Conservation (phyloP, 1,140 invertebrate genomes). For the Neodiprion virginianus region DNA sequence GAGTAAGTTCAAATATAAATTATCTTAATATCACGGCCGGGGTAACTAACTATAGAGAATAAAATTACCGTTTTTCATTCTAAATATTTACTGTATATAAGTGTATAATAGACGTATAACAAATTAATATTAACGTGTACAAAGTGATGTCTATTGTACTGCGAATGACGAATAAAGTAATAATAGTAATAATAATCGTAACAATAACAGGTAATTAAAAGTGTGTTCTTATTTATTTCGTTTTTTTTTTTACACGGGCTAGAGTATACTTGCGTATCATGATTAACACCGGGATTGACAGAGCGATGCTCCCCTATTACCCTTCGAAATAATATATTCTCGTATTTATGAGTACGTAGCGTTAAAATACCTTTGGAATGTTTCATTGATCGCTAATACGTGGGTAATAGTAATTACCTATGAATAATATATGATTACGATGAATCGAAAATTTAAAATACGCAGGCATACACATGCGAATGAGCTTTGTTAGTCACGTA, state of each 20-base stretch:
- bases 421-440: neutral
- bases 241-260: neutral
- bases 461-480: neutral
- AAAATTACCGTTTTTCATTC: neutral
- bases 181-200: neutral
- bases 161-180: neutral
- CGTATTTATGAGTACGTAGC: neutral
- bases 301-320: neutral
- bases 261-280: neutral
- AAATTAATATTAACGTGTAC: too few species aligned
- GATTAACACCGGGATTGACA: neutral
- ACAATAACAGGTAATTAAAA: neutral
- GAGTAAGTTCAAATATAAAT: neutral
- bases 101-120: neutral
- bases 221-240: neutral
- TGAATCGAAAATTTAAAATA: neutral
- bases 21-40: neutral
- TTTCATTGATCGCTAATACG: slow-evolving; percentile 22
- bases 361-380: slow-evolving; percentile 49
- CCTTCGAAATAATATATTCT: neutral
- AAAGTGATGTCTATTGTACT: too few species aligned
- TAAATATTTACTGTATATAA: neutral
- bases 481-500: neutral
- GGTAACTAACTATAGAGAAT: neutral
- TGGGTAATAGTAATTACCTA: neutral